Conservation (phyloP, 2,113 vertebrate species). For the Panurus biarmicus region DNA sequence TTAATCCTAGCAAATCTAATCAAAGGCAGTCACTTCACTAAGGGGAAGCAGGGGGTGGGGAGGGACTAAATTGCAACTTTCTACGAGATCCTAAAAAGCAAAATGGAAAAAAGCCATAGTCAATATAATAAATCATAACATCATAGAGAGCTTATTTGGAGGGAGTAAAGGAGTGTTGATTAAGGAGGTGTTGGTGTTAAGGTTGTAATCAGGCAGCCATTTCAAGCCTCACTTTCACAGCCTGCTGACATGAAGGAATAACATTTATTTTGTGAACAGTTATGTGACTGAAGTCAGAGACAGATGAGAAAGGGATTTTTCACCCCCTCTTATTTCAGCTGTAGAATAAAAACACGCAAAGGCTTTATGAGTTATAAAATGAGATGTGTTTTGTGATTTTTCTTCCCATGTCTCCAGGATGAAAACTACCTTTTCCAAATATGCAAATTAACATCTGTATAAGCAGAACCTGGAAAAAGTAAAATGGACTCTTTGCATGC, state of each 20-base stretch:
- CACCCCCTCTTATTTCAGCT: neutral
- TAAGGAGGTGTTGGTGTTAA: conserved; percentile 54
- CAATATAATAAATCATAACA: conserved; percentile 42
- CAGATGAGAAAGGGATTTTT: neutral
- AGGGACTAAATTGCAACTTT: conserved; percentile 49
- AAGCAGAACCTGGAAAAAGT: neutral
- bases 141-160: conserved; percentile 41
- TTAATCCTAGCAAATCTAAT: conserved; percentile 52
- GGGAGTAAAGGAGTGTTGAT: conserved; percentile 47
- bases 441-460: conserved; percentile 26
- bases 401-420: neutral
- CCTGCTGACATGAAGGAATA: conserved; percentile 32
- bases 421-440: conserved; percentile 17
- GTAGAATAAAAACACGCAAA: neutral
- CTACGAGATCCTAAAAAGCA: conserved; percentile 32
- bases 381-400: neutral
- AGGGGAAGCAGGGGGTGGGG: conserved; percentile 10
- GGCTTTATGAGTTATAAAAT: neutral
- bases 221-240: conserved; percentile 39
- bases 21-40: conserved; percentile 34
- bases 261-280: conserved; percentile 41
- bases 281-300: conserved; percentile 1
- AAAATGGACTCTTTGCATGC: neutral
- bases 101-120: conserved; percentile 47
- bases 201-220: conserved; percentile 53